Evolutionary conservation across 2,888 invertebrate genomes (phyloP), one percentile per base, ranked within the genome.

Genomic region (Drosophila mercatorum): DNA sequence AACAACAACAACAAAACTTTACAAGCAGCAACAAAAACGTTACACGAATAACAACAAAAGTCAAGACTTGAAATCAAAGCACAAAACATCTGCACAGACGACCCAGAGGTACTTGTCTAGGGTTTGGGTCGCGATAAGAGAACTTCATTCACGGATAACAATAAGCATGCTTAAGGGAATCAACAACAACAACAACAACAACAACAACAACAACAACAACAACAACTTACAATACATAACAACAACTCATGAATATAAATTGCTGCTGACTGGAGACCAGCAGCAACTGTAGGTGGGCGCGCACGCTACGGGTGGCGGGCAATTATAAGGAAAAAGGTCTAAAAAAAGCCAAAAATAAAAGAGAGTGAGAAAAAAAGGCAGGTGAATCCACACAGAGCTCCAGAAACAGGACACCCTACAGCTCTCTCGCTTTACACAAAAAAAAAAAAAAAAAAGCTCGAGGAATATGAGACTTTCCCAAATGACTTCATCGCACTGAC

Each of bases 171-270:
- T 86, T 87, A 81, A 69, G 86, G 89, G 81, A 78, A 68, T 67
- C 64, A 51, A 34, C 67, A 67, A 41, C 40, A 41, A n/a, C 40
- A 41, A 40, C 38, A 70, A 22, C 22, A 22, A 41, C 61, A 57
- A 57, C 44, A 67, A 28, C 83, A 64, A 64, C 78, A 41, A 40
- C 38, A 70, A 22, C 22, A 22, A 41, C 61, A 57, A 57, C 44
- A 67, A 28, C 83, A 64, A 64, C 78, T 81, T 68, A 69, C 68
- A 84, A 78, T 72, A 73, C 81, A 81, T 75, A 80, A 78, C 78
- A 87, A 85, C 85, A 85, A 78, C 87, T 87, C 87, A 87, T 87
- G 89, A 87, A 87, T 87, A 87, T 87, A 87, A 89, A 87, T 87
- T 89, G 88, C 80, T 68, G 81, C 87, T 74, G 73, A 68, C 78